Percentiles rank a stretch among this genome's conserved stretches.
These are phyloP conservation scores for Aphelenchoides avenae DNA, from an alignment of 1,140 invertebrate genomes.

Conservation along the genomic window DNA sequence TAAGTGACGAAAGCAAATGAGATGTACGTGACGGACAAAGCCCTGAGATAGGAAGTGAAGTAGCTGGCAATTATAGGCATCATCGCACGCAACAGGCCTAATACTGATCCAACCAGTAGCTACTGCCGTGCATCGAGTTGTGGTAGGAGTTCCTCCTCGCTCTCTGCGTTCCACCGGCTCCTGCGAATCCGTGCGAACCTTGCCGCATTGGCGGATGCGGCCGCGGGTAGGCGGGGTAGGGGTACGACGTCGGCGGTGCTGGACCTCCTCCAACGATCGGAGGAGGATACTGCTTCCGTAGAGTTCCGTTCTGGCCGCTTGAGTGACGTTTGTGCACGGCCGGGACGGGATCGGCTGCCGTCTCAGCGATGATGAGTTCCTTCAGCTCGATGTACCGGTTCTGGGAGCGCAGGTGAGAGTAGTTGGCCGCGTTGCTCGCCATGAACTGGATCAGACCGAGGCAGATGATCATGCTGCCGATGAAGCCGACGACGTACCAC, in stretches of 20 bases:
- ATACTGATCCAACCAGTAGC: conserved; percentile 17
- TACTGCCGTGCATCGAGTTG: conserved; percentile 25
- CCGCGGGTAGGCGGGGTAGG: conserved; percentile 7
- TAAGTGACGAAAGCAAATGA: conserved; percentile 1
- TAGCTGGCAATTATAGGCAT: conserved; percentile 1
- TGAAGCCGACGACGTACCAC: conserved; percentile 48
- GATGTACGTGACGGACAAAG: neutral
- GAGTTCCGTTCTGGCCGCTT: conserved; percentile 5
- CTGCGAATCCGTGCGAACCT: neutral
- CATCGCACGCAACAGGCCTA: neutral
- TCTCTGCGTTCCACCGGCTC: conserved; percentile 3
- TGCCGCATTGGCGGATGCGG: neutral
- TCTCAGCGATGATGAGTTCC: conserved; percentile 29
- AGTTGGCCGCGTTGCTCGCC: conserved; percentile 77
- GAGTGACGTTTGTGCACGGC: neutral
- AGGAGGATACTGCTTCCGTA: neutral
- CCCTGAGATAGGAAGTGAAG: neutral
- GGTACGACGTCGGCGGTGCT: too few species aligned
- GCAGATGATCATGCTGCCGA: conserved; percentile 41
- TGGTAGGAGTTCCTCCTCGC: conserved; percentile 41
- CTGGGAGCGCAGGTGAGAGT: conserved; percentile 26
- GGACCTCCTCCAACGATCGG: too few species aligned
- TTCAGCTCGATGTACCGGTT: conserved; percentile 34
- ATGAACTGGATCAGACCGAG: conserved; percentile 73
- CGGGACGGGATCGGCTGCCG: neutral